These are phyloP conservation scores for Sternotherus odoratus DNA, from an alignment of 2,797 vertebrate species.

Conservation along the genomic window DNA sequence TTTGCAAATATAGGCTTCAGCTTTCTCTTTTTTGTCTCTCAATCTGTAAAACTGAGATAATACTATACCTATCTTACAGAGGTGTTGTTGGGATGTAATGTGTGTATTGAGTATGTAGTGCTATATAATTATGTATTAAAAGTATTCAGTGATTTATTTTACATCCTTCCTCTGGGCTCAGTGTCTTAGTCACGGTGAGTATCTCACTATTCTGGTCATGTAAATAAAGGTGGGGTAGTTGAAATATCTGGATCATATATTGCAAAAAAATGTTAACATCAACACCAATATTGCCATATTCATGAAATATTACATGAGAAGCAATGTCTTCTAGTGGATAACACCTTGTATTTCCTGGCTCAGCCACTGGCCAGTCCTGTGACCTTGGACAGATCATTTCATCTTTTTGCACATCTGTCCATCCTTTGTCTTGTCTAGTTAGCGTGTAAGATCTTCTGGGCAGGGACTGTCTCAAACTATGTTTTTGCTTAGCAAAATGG, in stretches of 20 bases:
- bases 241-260: neutral
- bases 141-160: neutral
- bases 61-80: neutral
- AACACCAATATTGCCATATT: neutral
- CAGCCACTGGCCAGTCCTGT: neutral
- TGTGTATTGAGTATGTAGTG: neutral
- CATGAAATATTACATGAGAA: neutral
- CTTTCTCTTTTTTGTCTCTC: neutral
- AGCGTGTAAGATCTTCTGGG: neutral
- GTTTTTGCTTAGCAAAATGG: neutral
- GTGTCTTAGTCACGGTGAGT: neutral
- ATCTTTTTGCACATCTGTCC: rapidly evolving
- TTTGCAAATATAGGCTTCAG: neutral
- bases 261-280: neutral
- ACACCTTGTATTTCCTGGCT: neutral
- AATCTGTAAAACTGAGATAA: neutral
- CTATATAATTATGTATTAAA: neutral
- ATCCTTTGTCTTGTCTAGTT: neutral
- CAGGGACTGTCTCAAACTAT: neutral
- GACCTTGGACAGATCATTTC: neutral
- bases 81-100: neutral
- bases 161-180: neutral
- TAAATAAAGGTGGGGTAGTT: neutral
- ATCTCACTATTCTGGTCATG: neutral
- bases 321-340: neutral